phyloP scores from a whole-genome alignment of 1,140 invertebrate genomes.

The Cherax destructor region DNA sequence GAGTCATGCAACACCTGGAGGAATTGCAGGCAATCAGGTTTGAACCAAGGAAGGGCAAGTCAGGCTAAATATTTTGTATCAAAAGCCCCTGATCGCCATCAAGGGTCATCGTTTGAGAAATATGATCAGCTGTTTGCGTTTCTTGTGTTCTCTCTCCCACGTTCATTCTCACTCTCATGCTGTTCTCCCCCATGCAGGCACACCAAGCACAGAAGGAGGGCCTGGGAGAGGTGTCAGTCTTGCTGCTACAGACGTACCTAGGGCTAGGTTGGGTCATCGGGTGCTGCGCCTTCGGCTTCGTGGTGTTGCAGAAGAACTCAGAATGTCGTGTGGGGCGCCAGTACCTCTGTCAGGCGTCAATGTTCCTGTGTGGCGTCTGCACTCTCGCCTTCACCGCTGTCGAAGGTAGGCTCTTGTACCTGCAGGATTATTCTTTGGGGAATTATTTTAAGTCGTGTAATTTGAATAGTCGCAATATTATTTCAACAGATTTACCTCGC shows the following conservation, averaged over 20 bases:
- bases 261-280: constrained; percentile 89
- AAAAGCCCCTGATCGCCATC: no score
- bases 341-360: constrained; percentile 86
- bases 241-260: constrained; percentile 85
- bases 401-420: constrained; percentile 77
- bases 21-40: no score
- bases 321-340: constrained; percentile 91
- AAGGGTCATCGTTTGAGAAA: no score
- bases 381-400: constrained; percentile 89
- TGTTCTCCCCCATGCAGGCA: constrained; percentile 76
- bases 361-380: constrained; percentile 86
- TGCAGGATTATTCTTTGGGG: no score
- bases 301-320: constrained; percentile 87
- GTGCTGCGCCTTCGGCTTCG: constrained; percentile 86
- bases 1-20: no score
- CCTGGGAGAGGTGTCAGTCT: constrained; percentile 81
- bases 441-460: no score
- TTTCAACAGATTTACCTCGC: no score
- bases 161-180: neutral
- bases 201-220: constrained; percentile 82
- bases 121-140: no score
- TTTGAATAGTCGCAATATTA: no score
- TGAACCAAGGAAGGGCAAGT: no score
- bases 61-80: no score
- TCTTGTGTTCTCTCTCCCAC: no score